Percentiles rank a stretch among this genome's conserved stretches.
phyloP scores from a whole-genome alignment of 1,140 invertebrate genomes.

The Mactra quadrangularis region DNA sequence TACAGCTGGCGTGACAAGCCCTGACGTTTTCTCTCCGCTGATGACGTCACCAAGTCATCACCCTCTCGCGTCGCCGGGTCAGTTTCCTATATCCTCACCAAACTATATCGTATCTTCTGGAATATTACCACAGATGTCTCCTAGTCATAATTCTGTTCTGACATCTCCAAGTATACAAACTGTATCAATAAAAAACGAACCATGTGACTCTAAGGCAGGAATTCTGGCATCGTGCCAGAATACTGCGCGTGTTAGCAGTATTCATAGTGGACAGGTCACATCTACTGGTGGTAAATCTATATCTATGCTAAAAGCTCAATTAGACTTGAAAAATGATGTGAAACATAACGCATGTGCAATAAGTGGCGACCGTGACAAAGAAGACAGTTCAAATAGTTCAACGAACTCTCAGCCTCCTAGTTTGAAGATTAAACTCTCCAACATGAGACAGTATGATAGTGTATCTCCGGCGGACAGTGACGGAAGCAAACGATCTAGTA shows the following conservation, averaged over 20 bases:
- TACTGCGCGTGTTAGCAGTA: not conserved
- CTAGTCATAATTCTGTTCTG: slow-evolving; percentile 29
- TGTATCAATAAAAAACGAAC: slow-evolving; percentile 25
- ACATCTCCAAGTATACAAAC: slow-evolving; percentile 28
- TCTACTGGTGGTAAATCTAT: slow-evolving; percentile 57
- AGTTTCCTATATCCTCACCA: slow-evolving; percentile 35
- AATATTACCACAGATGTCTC: slow-evolving; percentile 32
- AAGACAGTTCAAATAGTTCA: slow-evolving; percentile 56
- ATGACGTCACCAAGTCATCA: slow-evolving; percentile 53
- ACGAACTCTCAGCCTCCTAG: slow-evolving; percentile 50
- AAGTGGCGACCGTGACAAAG: slow-evolving; percentile 58
- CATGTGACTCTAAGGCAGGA: slow-evolving; percentile 33
- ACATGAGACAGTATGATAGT: slow-evolving; percentile 48
- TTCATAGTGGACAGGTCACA: slow-evolving; percentile 34
- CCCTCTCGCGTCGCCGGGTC: slow-evolving; percentile 47
- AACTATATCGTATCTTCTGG: slow-evolving; percentile 34
- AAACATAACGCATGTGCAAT: slow-evolving; percentile 50
- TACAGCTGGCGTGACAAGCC: slow-evolving; percentile 49
- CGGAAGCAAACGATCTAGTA: slow-evolving; percentile 62
- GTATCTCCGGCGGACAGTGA: slow-evolving; percentile 49
- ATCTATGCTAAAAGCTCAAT: slow-evolving; percentile 54
- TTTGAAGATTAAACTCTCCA: slow-evolving; percentile 57
- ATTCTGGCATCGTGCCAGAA: slow-evolving; percentile 30
- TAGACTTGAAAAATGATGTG: slow-evolving; percentile 50
- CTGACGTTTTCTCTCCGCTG: slow-evolving; percentile 51